Evolutionary conservation across 2,797 vertebrate species (phyloP).

Genomic region (Pampus argenteus): DNA sequence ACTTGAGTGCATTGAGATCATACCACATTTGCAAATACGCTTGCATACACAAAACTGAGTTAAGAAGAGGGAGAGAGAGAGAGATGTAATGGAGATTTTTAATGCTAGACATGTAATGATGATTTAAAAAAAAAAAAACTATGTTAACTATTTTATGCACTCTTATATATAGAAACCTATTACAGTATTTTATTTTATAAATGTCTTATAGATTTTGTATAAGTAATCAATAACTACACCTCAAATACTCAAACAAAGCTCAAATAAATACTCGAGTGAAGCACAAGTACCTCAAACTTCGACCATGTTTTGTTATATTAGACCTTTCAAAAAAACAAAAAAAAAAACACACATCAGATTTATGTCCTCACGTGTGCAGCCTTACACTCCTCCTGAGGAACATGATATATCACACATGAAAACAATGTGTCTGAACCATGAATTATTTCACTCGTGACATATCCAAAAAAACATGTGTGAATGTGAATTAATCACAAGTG

Average conservation of each 20-base stretch:
- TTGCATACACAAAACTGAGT: constrained; percentile 51
- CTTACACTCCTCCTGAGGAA: no score
- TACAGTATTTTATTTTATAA: not conserved
- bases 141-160: constrained; percentile 9
- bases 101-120: constrained; percentile 38
- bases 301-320: not conserved
- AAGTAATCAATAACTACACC: no score
- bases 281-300: not conserved
- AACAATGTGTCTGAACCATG: not conserved
- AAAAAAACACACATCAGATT: no score
- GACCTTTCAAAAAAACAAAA: not conserved
- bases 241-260: no score
- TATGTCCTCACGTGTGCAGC: not conserved
- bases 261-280: not conserved
- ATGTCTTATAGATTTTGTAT: not conserved
- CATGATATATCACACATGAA: not conserved
- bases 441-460: not conserved
- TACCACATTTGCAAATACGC: constrained; percentile 57
- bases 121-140: no score
- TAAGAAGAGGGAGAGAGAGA: constrained; percentile 25
- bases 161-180: not conserved
- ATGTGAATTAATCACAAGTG: not conserved
- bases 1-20: constrained; percentile 59
- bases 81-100: constrained; percentile 47
- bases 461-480: not conserved